Percentiles rank a stretch among this genome's conserved stretches.
Evolutionary conservation across 1,140 invertebrate species (phyloP).

Genomic region (Aphelinus atriplicis): DNA sequence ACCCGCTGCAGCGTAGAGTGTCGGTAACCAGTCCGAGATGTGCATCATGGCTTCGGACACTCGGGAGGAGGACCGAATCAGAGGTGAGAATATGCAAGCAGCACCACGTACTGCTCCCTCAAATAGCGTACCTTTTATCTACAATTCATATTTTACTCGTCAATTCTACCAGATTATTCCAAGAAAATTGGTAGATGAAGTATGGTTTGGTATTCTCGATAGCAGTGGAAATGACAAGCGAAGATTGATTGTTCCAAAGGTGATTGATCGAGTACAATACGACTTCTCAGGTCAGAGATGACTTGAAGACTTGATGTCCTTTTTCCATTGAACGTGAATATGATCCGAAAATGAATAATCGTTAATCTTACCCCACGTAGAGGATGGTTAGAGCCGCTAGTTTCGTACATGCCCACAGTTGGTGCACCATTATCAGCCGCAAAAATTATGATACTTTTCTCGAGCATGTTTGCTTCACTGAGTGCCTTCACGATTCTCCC

Average conservation of each 20-base stretch:
- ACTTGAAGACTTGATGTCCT: no score
- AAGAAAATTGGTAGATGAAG: no score
- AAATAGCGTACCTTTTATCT: conserved; percentile 63
- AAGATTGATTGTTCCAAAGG: no score
- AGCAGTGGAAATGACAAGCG: no score
- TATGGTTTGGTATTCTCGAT: no score
- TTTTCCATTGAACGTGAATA: no score
- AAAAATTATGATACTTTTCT: conserved; percentile 68
- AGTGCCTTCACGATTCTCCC: conserved; percentile 66
- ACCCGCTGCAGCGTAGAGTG: conserved; percentile 68
- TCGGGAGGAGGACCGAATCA: conserved; percentile 62
- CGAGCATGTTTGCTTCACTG: conserved; percentile 58
- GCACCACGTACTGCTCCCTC: conserved; percentile 76
- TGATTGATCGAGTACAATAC: no score
- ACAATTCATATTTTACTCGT: conserved; percentile 15
- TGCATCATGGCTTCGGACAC: conserved; percentile 73
- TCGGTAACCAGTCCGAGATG: conserved; percentile 80
- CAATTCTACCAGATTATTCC: no score
- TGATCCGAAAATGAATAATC: neutral
- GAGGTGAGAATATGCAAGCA: conserved; percentile 69
- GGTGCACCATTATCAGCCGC: conserved; percentile 71
- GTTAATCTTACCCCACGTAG: conserved; percentile 67
- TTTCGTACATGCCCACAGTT: conserved; percentile 68
- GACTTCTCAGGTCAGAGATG: no score
- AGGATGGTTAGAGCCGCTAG: conserved; percentile 76